Evolutionary conservation across 1,140 invertebrate genomes (phyloP).

Genomic region (Capitella teleta): DNA sequence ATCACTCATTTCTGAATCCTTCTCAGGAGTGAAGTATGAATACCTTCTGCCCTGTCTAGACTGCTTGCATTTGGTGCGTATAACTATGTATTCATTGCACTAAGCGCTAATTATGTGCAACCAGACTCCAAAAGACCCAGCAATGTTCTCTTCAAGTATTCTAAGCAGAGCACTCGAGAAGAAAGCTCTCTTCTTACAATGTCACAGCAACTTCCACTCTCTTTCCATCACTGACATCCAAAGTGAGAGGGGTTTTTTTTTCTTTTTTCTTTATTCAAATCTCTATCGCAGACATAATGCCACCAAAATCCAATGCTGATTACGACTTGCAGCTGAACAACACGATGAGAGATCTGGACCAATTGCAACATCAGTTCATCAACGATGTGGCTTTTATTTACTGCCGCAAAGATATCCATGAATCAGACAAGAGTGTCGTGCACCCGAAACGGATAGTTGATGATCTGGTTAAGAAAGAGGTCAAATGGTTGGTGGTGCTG

Average conservation of each 20-base stretch:
- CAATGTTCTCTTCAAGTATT: constrained; percentile 26
- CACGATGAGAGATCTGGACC: not conserved
- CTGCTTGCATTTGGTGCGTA: constrained; percentile 17
- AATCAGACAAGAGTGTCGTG: too few species aligned
- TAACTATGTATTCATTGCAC: not conserved
- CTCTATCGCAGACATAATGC: not conserved
- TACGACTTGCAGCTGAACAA: not conserved
- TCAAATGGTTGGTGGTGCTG: too few species aligned
- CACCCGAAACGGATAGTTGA: too few species aligned
- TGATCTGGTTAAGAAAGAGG: too few species aligned
- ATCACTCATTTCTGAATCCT: constrained; percentile 34
- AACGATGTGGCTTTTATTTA: not conserved
- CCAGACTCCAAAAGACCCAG: constrained; percentile 29
- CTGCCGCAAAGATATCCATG: not conserved
- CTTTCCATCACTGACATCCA: constrained; percentile 33
- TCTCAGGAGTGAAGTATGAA: constrained; percentile 34
- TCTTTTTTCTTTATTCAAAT: not conserved
- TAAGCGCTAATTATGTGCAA: not conserved
- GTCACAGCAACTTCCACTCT: constrained; percentile 37
- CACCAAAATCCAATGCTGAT: not conserved
- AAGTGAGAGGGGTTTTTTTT: constrained; percentile 17
- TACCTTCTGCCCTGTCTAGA: constrained; percentile 35
- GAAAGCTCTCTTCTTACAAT: constrained; percentile 36
- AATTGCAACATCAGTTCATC: not conserved
- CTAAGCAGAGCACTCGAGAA: constrained; percentile 26